These are phyloP conservation scores for Bursaphelenchus mucronatus DNA, from an alignment of 1,140 invertebrate genomes.

Conservation along the genomic window DNA sequence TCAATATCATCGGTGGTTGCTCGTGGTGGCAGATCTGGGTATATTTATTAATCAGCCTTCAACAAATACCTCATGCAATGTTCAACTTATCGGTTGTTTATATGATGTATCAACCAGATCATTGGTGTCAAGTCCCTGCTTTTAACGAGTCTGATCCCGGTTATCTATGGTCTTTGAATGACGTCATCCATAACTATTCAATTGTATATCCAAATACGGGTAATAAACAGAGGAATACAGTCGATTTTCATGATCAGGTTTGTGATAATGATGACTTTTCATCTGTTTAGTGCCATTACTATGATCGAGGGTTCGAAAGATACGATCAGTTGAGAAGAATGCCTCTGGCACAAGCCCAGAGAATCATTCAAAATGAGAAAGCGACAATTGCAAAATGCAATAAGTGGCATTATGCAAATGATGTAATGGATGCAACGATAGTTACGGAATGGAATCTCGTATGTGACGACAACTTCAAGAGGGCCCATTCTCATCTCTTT, in stretches of 20 bases:
- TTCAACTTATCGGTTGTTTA: constrained; percentile 60
- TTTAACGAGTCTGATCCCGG: constrained; percentile 36
- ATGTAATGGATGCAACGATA: constrained; percentile 57
- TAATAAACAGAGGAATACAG: constrained; percentile 47
- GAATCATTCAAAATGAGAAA: constrained; percentile 30
- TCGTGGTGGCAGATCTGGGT: constrained; percentile 61
- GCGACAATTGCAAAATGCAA: constrained; percentile 39
- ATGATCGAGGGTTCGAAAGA: constrained; percentile 43
- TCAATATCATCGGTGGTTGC: constrained; percentile 59
- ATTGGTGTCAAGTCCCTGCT: constrained; percentile 49
- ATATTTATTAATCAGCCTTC: constrained; percentile 55
- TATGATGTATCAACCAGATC: constrained; percentile 57
- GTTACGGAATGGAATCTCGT: constrained; percentile 60
- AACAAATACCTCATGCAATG: constrained; percentile 61
- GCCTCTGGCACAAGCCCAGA: constrained; percentile 42
- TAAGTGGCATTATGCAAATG: constrained; percentile 27
- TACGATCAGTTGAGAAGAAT: constrained; percentile 48
- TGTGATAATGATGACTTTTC: constrained; percentile 1
- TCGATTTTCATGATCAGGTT: constrained; percentile 52
- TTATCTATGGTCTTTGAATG: constrained; percentile 45
- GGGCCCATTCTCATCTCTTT: constrained; percentile 57
- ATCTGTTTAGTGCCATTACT: constrained; percentile 53
- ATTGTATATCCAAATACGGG: constrained; percentile 52
- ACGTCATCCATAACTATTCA: constrained; percentile 39
- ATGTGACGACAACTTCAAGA: constrained; percentile 59